Percentiles rank a stretch among this genome's conserved stretches.
These are phyloP conservation scores for Aradus depressus DNA, from an alignment of 2,888 invertebrate species.

Conservation along the genomic window DNA sequence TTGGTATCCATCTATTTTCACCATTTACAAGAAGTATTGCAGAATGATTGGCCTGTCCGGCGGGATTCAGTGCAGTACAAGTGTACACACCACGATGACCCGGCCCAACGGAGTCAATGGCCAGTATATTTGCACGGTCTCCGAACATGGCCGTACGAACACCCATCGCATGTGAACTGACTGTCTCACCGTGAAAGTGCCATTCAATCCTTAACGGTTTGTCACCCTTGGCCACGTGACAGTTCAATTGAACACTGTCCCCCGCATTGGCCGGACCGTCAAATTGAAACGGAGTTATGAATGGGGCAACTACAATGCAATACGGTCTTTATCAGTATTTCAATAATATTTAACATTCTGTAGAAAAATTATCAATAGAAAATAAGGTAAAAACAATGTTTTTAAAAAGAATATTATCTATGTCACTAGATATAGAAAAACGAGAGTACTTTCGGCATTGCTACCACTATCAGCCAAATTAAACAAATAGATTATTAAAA, in stretches of 20 bases:
- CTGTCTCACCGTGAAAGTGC: conserved; percentile 48
- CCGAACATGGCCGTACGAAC: conserved; percentile 31
- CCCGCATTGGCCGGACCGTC: conserved; percentile 53
- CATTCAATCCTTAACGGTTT: conserved; percentile 60
- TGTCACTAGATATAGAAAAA: no score
- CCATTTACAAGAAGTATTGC: conserved; percentile 62
- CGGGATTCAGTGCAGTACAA: conserved; percentile 60
- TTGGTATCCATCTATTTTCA: no score
- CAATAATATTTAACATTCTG: not conserved
- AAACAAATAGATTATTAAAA: no score
- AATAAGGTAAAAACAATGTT: not conserved
- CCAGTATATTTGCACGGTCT: conserved; percentile 37
- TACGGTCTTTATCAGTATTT: no score
- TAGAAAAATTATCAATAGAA: not conserved
- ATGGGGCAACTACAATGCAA: conserved; percentile 31
- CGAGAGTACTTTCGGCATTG: no score
- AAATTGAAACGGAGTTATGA: conserved; percentile 44
- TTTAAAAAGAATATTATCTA: no score
- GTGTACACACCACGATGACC: conserved; percentile 64
- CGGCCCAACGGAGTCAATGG: conserved; percentile 53
- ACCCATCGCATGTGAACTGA: conserved; percentile 28
- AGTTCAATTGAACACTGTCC: conserved; percentile 50
- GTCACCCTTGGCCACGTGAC: conserved; percentile 56
- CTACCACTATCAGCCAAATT: no score
- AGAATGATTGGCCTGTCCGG: conserved; percentile 55